Conservation (phyloP, 2,113 vertebrate genomes). For the Archilochus colubris region DNA sequence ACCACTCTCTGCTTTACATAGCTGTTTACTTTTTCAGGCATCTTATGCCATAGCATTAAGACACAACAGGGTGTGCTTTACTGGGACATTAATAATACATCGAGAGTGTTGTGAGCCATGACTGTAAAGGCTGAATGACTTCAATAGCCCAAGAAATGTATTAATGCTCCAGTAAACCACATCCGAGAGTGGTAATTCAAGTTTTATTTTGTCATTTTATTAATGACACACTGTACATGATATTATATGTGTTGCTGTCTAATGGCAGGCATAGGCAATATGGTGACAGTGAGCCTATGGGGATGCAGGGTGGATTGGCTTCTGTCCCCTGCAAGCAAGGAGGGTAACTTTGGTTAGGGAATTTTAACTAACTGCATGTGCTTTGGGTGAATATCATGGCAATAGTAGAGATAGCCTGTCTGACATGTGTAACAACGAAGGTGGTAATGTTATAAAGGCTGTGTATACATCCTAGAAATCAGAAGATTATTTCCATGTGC, state of each 20-base stretch:
- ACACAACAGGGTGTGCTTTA: constrained; percentile 73
- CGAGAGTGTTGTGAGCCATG: constrained; percentile 67
- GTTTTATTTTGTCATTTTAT: constrained; percentile 73
- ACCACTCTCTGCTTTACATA: constrained; percentile 61
- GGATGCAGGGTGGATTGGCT: background rate
- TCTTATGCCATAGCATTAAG: constrained; percentile 64
- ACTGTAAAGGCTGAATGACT: constrained; percentile 73
- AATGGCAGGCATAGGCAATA: background rate
- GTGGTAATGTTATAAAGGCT: background rate
- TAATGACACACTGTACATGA: constrained; percentile 64
- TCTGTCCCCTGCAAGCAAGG: background rate
- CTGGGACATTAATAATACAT: constrained; percentile 76
- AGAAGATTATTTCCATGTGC: background rate
- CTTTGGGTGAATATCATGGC: background rate
- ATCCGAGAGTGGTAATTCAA: constrained; percentile 70
- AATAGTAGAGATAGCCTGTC: background rate
- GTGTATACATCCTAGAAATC: background rate
- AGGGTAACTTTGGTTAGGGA: background rate
- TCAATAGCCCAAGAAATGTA: constrained; percentile 68
- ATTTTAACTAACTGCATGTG: constrained; percentile 13
- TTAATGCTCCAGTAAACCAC: constrained; percentile 68
- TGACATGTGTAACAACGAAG: background rate
- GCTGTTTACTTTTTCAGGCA: constrained; percentile 69
- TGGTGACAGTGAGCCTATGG: background rate
- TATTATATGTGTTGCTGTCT: background rate